phyloP scores from a whole-genome alignment of 2,888 invertebrate genomes.

The Habrosyne pyritoides region DNA sequence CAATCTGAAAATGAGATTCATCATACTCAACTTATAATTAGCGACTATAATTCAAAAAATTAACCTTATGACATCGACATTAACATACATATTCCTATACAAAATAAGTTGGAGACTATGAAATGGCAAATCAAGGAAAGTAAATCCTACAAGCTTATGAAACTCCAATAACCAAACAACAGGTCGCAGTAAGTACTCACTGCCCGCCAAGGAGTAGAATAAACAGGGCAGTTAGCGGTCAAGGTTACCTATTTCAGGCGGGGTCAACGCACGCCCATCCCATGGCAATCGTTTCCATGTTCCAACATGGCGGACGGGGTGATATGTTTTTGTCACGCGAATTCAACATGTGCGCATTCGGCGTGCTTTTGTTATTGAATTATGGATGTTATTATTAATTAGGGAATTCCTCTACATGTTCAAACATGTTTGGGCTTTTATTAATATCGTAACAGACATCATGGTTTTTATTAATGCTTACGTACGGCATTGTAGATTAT shows the following conservation, averaged over 20 bases:
- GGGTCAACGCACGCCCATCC: conserved; percentile 55
- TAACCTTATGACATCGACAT: not conserved
- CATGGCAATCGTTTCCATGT: conserved; percentile 39
- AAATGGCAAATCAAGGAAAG: not conserved
- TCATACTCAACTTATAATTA: not conserved
- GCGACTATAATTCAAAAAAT: not conserved
- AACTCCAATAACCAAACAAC: not conserved
- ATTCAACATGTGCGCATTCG: conserved; percentile 52
- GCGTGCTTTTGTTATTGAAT: conserved; percentile 35
- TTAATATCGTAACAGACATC: not conserved
- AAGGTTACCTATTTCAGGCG: conserved; percentile 73
- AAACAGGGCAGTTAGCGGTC: conserved; percentile 60
- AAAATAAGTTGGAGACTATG: not conserved
- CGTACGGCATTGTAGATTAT: not conserved
- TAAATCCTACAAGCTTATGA: not conserved
- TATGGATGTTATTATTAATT: conserved; percentile 43
- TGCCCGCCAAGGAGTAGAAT: conserved; percentile 31
- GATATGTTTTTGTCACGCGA: conserved; percentile 62
- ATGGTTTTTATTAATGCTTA: not conserved
- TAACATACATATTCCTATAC: not conserved
- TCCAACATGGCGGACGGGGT: conserved; percentile 29
- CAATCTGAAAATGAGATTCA: not conserved
- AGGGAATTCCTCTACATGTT: conserved; percentile 24
- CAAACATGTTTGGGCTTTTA: conserved; percentile 11
- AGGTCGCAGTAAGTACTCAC: not conserved